Percentiles rank a stretch among this genome's conserved stretches.
Evolutionary conservation across 2,797 vertebrate genomes (phyloP).

Genomic region (Gymnocypris eckloni): DNA sequence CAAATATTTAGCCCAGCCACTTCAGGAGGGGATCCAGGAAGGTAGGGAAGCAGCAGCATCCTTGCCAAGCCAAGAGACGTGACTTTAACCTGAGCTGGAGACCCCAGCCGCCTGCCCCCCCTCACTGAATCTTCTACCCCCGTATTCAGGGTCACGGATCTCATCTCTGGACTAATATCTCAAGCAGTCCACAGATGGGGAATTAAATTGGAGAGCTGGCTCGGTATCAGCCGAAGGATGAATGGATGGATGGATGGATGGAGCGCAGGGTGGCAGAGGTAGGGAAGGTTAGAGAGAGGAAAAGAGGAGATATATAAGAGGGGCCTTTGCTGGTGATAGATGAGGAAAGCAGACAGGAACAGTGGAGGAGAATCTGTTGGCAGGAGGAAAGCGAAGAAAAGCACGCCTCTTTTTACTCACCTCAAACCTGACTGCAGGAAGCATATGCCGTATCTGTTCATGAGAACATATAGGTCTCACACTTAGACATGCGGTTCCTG

Average conservation of each 20-base stretch:
- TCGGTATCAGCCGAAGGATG: conserved; percentile 68
- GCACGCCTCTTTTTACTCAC: background rate
- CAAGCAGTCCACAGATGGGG: conserved; percentile 80
- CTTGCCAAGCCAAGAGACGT: conserved; percentile 49
- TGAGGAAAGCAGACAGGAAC: conserved; percentile 31
- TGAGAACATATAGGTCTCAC: background rate
- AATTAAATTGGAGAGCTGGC: conserved; percentile 80
- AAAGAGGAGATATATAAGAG: conserved; percentile 32
- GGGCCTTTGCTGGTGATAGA: conserved; percentile 41
- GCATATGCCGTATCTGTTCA: background rate
- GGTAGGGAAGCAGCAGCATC: conserved; percentile 39
- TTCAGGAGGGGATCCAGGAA: conserved; percentile 47
- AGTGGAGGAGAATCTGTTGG: conserved; percentile 58
- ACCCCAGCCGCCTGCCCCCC: conserved; percentile 55
- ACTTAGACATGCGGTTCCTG: background rate
- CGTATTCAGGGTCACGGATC: conserved; percentile 86
- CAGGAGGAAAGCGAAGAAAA: conserved; percentile 40
- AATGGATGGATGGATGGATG: conserved; percentile 60
- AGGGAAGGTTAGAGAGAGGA: conserved; percentile 37
- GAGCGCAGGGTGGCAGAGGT: conserved; percentile 37
- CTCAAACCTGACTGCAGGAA: conserved; percentile 1
- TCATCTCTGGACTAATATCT: conserved; percentile 85
- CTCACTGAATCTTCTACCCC: conserved; percentile 66
- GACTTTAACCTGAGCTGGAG: conserved; percentile 44
- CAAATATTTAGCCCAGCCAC: conserved; percentile 82